phyloP scores from a whole-genome alignment of 2,888 invertebrate genomes.

The Xestia rhomboidea region DNA sequence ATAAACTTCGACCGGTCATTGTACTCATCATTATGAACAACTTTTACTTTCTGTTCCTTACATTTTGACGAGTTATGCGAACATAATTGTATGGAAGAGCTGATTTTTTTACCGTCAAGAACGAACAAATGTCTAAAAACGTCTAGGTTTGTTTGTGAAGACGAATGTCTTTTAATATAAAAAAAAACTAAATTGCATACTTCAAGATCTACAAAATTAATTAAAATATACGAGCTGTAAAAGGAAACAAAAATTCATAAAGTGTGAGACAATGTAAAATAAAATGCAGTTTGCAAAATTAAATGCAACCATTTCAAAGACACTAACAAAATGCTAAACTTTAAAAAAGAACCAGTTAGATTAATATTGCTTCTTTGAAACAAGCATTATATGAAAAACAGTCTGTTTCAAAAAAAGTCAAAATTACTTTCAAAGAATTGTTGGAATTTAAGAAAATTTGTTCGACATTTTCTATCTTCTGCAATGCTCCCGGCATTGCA shows the following conservation, averaged over 20 bases:
- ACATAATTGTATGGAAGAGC: too few relatives aligned
- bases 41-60: too few relatives aligned
- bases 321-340: neutral
- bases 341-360: neutral
- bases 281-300: neutral
- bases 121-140: too few relatives aligned
- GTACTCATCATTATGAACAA: too few relatives aligned
- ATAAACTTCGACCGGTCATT: too few relatives aligned
- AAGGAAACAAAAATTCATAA: conserved; percentile 15
- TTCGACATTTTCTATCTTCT: neutral
- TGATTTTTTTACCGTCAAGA: too few relatives aligned
- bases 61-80: too few relatives aligned
- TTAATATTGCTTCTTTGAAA: conserved; percentile 7
- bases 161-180: neutral
- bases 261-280: neutral
- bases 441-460: neutral
- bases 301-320: conserved; percentile 1
- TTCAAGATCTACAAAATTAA: neutral
- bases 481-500: neutral
- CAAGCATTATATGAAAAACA: neutral
- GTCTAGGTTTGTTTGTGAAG: neutral
- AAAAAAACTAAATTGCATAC: neutral
- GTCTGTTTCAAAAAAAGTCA: neutral
- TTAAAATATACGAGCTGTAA: neutral
- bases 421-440: conserved; percentile 5